Evolutionary conservation across 1,140 invertebrate species (phyloP), one percentile per base, ranked within the genome.

Genomic region (Neocloeon triangulifer): DNA sequence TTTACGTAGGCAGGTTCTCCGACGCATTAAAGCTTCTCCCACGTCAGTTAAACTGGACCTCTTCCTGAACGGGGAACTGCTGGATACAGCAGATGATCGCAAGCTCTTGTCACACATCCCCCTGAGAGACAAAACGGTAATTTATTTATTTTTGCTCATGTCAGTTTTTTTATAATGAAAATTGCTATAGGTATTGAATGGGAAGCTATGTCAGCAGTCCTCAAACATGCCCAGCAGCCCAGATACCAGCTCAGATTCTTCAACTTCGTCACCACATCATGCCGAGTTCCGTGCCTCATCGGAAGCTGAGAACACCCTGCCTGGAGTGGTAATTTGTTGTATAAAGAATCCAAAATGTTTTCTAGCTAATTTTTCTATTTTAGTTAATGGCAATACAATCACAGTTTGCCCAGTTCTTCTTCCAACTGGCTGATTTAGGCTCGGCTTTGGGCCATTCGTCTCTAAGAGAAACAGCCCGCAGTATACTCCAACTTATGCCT

Each of bases 111-210:
- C 73, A 12, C 76, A 91, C 48, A 72, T 88, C 45, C 74, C 75
- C 26, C 61, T 91, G 27, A 59, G 80, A 41, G 86, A 95, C 56
- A 94, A 94, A 71, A 79, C 76, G 62, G 75, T 91, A 49, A 51
- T 45, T 39, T 17, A 30, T 25, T 23, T n/a, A 34, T 39, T 20
- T 29, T 25, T 27, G 26, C 7, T 4, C 17, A 20, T 33, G 34
- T 32, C 30, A 12, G 9, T 15, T 22, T 33, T 4, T 15, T 35
- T 15, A 5, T 19, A 0, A 22, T 19, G 10, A 19, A 28, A 26
- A 18, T 43, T 22, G 41, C 43, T 55, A 34, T 43, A 78, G 74
- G 45, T 77, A 30, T 64, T 96, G 36, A 76, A 79, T 38, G 88
- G 77, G 10, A 94, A 94, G 51, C 50, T 86, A 16, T 70, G 68